phyloP scores from a whole-genome alignment of 2,797 vertebrate genomes.

The Macrochelys suwanniensis region DNA sequence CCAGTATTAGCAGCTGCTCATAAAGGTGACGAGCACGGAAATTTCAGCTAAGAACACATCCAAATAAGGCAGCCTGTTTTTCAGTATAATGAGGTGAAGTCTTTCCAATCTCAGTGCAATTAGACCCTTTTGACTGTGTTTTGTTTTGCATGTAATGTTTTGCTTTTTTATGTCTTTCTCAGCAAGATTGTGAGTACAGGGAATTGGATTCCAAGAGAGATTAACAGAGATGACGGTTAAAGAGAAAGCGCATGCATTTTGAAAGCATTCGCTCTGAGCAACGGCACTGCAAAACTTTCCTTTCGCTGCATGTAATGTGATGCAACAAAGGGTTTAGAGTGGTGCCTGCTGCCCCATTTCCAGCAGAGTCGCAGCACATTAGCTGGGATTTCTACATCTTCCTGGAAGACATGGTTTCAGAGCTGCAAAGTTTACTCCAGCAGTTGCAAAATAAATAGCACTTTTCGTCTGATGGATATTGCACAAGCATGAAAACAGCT shows the following conservation, averaged over 20 bases:
- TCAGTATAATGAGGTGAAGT: conserved; percentile 62
- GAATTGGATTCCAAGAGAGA: conserved; percentile 29
- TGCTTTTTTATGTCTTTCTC: conserved; percentile 53
- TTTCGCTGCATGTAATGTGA: neutral
- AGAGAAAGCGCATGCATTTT: fast-evolving
- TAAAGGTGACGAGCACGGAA: neutral
- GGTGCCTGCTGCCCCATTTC: neutral
- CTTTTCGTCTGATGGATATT: neutral
- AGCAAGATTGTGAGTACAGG: neutral
- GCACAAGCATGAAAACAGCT: neutral
- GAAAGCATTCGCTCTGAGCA: fast-evolving
- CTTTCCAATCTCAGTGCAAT: conserved; percentile 63
- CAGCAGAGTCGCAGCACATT: neutral
- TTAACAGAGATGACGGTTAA: fast-evolving
- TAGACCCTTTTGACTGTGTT: conserved; percentile 58
- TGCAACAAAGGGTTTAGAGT: neutral
- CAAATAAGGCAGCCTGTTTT: conserved; percentile 36
- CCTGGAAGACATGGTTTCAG: neutral
- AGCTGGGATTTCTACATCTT: neutral
- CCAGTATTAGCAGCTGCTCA: neutral
- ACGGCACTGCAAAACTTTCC: neutral
- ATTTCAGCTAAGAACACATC: neutral
- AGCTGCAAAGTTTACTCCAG: neutral
- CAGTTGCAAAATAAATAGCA: neutral
- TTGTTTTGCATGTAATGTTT: conserved; percentile 49